These are phyloP conservation scores for Loripinus fragilis DNA, from an alignment of 2,888 invertebrate genomes.

Conservation along the genomic window DNA sequence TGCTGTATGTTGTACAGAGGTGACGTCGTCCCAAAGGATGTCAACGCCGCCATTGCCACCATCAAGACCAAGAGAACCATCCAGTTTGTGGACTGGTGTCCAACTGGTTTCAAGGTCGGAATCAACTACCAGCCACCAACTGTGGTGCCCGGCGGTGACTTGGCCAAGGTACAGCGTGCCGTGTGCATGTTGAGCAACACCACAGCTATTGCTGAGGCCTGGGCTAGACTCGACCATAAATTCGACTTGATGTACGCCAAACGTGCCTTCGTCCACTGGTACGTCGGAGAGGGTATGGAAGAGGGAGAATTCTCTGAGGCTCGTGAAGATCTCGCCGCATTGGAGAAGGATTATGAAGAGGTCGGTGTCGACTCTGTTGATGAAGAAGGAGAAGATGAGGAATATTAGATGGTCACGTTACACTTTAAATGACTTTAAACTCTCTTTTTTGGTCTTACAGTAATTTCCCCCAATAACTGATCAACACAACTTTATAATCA, in stretches of 20 bases:
- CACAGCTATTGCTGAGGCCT: constrained; percentile 95
- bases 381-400: no score
- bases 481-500: no score
- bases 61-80: constrained; percentile 14
- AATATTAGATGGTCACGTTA: constrained; percentile 5
- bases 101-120: constrained; percentile 55
- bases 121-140: constrained; percentile 55
- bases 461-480: no score
- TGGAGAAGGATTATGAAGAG: constrained; percentile 63
- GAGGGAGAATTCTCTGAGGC: no score
- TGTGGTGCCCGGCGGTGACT: constrained; percentile 88
- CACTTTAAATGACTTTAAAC: no score
- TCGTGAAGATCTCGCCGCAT: no score
- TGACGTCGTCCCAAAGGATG: constrained; percentile 83
- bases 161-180: constrained; percentile 82
- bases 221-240: constrained; percentile 86
- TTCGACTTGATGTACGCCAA: constrained; percentile 79
- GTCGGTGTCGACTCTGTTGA: no score
- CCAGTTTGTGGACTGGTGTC: constrained; percentile 57
- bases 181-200: constrained; percentile 93
- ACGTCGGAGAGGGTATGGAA: constrained; percentile 84
- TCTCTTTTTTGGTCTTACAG: no score
- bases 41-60: constrained; percentile 83
- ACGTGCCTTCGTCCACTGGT: constrained; percentile 82
- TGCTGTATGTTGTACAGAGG: constrained; percentile 78